Base-by-base conservation (phyloP, 1,140 invertebrate species). In the Pogonomyrmex californicus region DNA sequence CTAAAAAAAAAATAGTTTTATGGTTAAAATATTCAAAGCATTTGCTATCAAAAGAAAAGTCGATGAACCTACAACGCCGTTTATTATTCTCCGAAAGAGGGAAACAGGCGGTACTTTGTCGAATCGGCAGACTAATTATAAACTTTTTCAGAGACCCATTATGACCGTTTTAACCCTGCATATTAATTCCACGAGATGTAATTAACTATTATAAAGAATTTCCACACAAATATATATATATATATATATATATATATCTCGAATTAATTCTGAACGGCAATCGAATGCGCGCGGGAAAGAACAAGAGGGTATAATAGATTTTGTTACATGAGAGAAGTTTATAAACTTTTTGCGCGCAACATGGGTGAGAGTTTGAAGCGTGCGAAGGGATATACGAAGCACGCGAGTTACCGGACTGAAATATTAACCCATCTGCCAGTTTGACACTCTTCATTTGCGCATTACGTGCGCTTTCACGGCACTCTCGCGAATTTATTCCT, bases 401-500 rank as follows among this genome's bases (percentile, higher is more conserved):
- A 47, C n/a, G 49, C 47, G 49, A 71, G 66, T 71, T 81, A 71
- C 23, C 49, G 14, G 23, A 81, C 65, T 71, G 77, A 81, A 81
- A 70, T 56, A 81, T 81, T 81, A 81, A 81, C 49, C 49, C 23
- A 5, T 36, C 65, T 66, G 49, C 49, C 38, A 70, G 36, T 70
- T 56, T 81, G 78, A 81, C 78, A 81, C 47, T 81, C 78, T 71
- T 81, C 78, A 81, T 70, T 56, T 71, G 17, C 49, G 49, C 38
- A 81, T 81, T 81, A 81, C 23, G 7, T 30, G n/a, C 63, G 49
- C 49, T 81, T 56, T 68, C 56, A 41, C 33, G 23, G 10, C 17
- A 23, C 60, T 51, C 17, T 49, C 38, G 6, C 60, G 23, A 81
- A 71, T 81, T 81, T 81, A 81, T 81, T 71, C 2, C 78, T 44